Evolutionary conservation across 2,888 invertebrate genomes (phyloP), one percentile per base, ranked within the genome.

Genomic region (Tenthredo notha): DNA sequence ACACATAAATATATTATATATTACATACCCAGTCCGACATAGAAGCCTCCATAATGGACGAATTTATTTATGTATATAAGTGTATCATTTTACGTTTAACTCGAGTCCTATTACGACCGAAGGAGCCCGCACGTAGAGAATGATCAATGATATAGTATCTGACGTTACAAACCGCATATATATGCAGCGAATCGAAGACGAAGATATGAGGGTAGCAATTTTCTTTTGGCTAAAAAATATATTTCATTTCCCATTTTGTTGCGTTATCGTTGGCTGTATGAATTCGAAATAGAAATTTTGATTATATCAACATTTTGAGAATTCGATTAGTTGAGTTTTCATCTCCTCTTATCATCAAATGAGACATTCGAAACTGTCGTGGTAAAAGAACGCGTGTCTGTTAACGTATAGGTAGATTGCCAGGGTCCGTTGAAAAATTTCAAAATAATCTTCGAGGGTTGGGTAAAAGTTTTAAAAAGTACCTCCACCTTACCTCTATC

Each of bases 11-110:
- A 43, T 74, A 74, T 74, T 47, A 25, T 74, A 29, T 43, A 74
- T 74, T 74, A 74, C 43, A 43, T 43, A 74, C 25, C 43, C 40
- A 47, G 74, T 40, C 29, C 54, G 29, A 54, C 54, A 43, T 74
- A 33, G 80, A 65, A 37, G 65, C 80, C 40, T 80, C 43, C 15
- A 61, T 80, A 80, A 80, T 80, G 80, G 80, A 80, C 25, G 61
- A 80, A 80, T 80, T 80, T 43, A 80, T 29, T 80, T 80, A 65
- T 65, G 61, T 61, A 80, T 80, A 80, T 61, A 61, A 25, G 61
- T 80, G 61, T 80, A 80, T 80, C 80, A 80, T 80, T 80, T 80
- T 80, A 80, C 80, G 80, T 80, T 80, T 25, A 65, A 77, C 77
- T 80, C 80, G 37, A 40, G 43, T 74, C 21, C 61, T 25, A 77